A percentile compares a stretch with the other conserved stretches of the same genome.
Evolutionary conservation across 2,888 invertebrate genomes (phyloP).

Genomic region (Phymatocera aterrima): DNA sequence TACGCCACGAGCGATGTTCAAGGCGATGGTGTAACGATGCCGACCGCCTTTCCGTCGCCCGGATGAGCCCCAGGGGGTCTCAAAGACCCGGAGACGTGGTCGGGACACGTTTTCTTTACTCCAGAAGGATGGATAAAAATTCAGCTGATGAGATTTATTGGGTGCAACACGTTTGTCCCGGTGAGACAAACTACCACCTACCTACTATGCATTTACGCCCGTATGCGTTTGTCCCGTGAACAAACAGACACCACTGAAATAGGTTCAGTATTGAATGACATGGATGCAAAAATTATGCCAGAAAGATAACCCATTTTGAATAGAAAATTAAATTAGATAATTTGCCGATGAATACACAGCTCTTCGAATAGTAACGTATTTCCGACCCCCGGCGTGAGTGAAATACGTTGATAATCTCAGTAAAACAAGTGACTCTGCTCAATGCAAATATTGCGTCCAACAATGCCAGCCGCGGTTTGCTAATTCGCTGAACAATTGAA

Average conservation of each 20-base stretch:
- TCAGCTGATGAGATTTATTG: slow-evolving; percentile 29
- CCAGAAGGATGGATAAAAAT: slow-evolving; percentile 17
- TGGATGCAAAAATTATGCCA: too few relatives aligned
- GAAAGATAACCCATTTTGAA: too few relatives aligned
- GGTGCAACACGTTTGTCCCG: slow-evolving; percentile 17
- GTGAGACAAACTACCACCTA: neutral
- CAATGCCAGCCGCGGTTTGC: neutral
- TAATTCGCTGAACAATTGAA: neutral
- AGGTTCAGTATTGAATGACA: too few relatives aligned
- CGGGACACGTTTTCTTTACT: slow-evolving; percentile 29
- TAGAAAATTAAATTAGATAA: too few relatives aligned
- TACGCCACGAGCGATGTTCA: slow-evolving; percentile 32
- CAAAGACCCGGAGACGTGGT: slow-evolving; percentile 24
- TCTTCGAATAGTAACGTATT: too few relatives aligned
- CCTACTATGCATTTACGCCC: neutral
- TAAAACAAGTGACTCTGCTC: too few relatives aligned
- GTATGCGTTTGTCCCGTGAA: neutral
- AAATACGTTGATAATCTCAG: too few relatives aligned
- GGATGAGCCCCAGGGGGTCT: slow-evolving; percentile 43
- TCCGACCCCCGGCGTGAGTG: too few relatives aligned
- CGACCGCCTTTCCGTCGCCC: slow-evolving; percentile 15
- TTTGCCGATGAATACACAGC: too few relatives aligned
- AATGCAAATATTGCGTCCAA: too few relatives aligned
- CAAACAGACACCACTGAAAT: neutral
- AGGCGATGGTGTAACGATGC: slow-evolving; percentile 33